Evolutionary conservation across 2,888 invertebrate species (phyloP), one percentile per base, ranked within the genome.

Genomic region (Agriotes lineatus): DNA sequence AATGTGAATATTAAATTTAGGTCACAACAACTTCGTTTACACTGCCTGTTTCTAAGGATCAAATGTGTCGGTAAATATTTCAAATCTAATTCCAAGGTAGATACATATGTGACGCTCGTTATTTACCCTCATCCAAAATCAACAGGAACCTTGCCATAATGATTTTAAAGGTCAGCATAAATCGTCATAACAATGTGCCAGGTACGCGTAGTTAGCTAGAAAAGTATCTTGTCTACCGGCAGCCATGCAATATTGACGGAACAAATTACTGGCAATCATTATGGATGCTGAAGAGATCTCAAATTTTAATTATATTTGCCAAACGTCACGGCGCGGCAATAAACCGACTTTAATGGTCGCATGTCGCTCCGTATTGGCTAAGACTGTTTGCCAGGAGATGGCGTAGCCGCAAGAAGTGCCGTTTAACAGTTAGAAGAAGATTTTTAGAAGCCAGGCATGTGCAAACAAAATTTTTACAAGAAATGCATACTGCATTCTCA

Each of bases 231-330:
- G 65, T 63, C 67, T 63, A 68, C 67, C 69, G 64, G 66, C 62
- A 67, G 62, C 69, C 65, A n/a, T 69, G 74, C 70, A 76, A 72
- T 76, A 76, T 77, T 75, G 76, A 72, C 74, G 63, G 60, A 75
- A 72, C 61, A 66, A 65, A 76, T 77, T 77, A 77, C 72, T 73
- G 57, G 42, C 69, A 69, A 71, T 75, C 71, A 75, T 77, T 76
- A 77, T 72, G 66, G 71, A 77, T 75, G 73, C 74, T 74, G 74
- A 70, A 72, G 75, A 76, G 71, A 73, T 75, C 72, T 72, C 69
- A 63, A n/a, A 67, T 72, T 76, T 77, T 76, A 75, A 76, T 70
- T 71, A 76, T 76, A 74, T 74, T 74, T 74, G 67, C 69, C 50
- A 65, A 71, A 66, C 71, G 72, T 69, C 72, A 71, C 63, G 54